These are phyloP conservation scores for Drosophila cardini DNA, from an alignment of 1,140 invertebrate genomes.

Conservation along the genomic window DNA sequence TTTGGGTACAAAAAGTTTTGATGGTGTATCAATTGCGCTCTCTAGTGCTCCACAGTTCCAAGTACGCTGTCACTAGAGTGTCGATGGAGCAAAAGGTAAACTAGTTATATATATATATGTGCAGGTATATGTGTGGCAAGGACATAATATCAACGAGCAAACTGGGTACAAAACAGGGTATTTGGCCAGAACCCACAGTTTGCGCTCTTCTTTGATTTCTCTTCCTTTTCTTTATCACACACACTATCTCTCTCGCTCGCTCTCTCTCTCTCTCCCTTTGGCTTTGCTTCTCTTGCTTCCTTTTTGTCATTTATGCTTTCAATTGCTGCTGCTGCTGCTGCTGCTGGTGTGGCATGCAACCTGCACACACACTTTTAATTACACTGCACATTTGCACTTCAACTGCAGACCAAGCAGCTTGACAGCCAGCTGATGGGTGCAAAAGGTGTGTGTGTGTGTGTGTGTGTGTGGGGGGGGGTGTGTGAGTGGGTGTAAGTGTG, in stretches of 20 bases:
- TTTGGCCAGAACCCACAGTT: constrained; percentile 23
- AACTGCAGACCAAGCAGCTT: constrained; percentile 65
- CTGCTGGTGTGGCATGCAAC: constrained; percentile 41
- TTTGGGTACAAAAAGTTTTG: neutral
- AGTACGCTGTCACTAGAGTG: neutral
- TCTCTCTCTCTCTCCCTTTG: neutral
- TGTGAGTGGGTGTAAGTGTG: neutral
- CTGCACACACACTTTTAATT: constrained; percentile 68
- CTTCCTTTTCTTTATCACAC: neutral
- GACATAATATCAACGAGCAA: constrained; percentile 23
- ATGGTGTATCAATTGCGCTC: neutral
- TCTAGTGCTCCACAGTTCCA: neutral
- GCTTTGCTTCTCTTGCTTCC: constrained; percentile 11
- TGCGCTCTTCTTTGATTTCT: constrained; percentile 2
- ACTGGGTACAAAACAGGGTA: constrained; percentile 3
- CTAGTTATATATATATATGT: constrained; percentile 4
- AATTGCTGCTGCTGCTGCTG: constrained; percentile 58
- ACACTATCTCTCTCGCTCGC: neutral
- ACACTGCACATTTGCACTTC: constrained; percentile 81
- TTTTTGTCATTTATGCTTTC: constrained; percentile 67
- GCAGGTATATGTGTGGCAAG: constrained; percentile 24
- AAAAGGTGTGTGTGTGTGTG: constrained; percentile 6
- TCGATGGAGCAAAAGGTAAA: constrained; percentile 9
- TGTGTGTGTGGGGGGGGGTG: neutral
- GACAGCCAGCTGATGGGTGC: constrained; percentile 51